Base-by-base conservation (phyloP, 2,113 vertebrate species). In the Blennius ocellaris region DNA sequence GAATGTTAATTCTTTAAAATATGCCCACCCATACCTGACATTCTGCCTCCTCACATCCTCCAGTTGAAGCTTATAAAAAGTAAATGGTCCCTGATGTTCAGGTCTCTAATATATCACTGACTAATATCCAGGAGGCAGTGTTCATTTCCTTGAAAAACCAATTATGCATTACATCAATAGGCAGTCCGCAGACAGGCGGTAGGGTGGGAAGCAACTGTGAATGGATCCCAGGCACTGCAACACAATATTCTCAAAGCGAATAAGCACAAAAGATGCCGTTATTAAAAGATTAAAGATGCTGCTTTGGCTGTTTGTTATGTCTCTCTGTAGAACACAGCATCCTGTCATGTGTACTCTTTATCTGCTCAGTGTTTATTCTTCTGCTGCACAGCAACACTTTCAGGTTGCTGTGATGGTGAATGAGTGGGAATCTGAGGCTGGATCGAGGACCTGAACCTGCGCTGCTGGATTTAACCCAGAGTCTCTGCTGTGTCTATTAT, bases 71-170 rank as follows among this genome's bases (percentile, higher is more conserved):
- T 68, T 21, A 69, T 67, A 49, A 58, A 37, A 62, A 71, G 72
- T 58, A 73, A 53, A 61, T 47, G 52, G 45, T 58, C 16, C 8
- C 44, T 69, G 30, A 37, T 60, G 58, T 62, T 15, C 50, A 36
- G 12, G 2, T 17, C 17, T 45, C 10, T 49, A 78, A 81, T 78
- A 40, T 16, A 65, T 52, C 15, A 2, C 44, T 40, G 52, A 59
- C 37, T 63, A 53, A 65, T 52, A 56, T 56, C 76, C 47, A 59
- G 53, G 37, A 67, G 37, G 62, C 43, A 59, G 39, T 2, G 50
- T 45, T 78, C 38, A 59, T 75, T 77, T 82, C 66, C 75, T 69
- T 54, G 30, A 51, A 68, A 75, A 76, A 80, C 57, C 30, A 69
- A 66, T 77, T 81, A 6, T 30, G 21, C 43, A 12, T 16, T 16